These are phyloP conservation scores for Drosophila malerkotliana DNA, from an alignment of 1,140 invertebrate genomes.

Conservation along the genomic window DNA sequence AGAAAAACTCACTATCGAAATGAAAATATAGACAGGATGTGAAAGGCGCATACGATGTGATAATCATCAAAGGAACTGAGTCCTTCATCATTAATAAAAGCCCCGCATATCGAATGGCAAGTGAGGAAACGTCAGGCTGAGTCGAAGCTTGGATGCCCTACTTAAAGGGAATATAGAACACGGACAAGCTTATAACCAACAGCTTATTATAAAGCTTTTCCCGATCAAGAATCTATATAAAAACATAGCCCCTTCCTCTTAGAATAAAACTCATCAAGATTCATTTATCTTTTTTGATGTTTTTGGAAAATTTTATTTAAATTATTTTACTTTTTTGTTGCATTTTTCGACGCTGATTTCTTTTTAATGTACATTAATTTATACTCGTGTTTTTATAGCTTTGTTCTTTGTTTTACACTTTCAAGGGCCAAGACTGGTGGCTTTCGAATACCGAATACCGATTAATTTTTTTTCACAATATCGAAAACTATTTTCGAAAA, in stretches of 20 bases:
- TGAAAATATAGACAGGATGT: slow-evolving; percentile 64
- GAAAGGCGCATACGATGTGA: slow-evolving; percentile 24
- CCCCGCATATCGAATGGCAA: slow-evolving; percentile 4
- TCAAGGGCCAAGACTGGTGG: slow-evolving; percentile 36
- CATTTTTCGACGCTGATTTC: slow-evolving; percentile 37
- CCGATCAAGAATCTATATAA: no score
- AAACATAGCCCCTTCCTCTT: no score
- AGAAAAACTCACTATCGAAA: slow-evolving; percentile 59
- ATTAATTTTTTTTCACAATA: slow-evolving; percentile 33
- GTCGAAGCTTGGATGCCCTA: background rate
- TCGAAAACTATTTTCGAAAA: no score
- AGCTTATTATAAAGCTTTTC: no score
- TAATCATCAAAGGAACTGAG: slow-evolving; percentile 34
- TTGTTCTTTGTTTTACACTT: slow-evolving; percentile 50
- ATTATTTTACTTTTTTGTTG: slow-evolving; percentile 42
- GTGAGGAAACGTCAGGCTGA: background rate
- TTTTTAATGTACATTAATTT: slow-evolving; percentile 38
- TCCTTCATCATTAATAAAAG: slow-evolving; percentile 29
- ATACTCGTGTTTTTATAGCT: slow-evolving; percentile 38
- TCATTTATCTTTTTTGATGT: slow-evolving; percentile 19
- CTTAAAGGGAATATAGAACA: background rate
- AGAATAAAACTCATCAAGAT: background rate
- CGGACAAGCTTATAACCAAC: no score
- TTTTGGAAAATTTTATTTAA: slow-evolving; percentile 66
- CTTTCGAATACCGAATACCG: slow-evolving; percentile 23